Conservation (phyloP, 2,797 vertebrate genomes). For the Avahi laniger region DNA sequence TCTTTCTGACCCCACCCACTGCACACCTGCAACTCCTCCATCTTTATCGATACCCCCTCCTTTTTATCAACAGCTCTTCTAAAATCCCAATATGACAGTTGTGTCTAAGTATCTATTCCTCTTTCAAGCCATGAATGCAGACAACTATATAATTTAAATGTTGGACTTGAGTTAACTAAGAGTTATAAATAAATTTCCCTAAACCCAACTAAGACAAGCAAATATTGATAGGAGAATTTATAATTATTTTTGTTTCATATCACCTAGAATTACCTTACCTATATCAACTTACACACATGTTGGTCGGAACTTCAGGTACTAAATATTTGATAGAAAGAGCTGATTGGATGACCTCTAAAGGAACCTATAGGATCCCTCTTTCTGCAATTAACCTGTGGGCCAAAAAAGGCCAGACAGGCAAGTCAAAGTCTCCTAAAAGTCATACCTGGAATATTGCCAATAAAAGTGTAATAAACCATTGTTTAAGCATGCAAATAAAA, state of each 20-base stretch:
- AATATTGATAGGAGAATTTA: neutral
- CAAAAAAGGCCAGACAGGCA: neutral
- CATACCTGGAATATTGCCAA: neutral
- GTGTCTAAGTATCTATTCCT: neutral
- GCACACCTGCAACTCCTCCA: accelerated
- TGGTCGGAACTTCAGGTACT: neutral
- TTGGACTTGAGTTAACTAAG: neutral
- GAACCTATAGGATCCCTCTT: neutral
- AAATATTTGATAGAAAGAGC: neutral
- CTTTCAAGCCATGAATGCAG: neutral
- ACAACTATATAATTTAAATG: neutral
- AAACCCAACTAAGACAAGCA: neutral
- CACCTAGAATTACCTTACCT: neutral
- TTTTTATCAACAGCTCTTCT: neutral
- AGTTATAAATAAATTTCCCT: neutral
- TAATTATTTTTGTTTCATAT: neutral
- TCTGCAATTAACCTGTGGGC: neutral
- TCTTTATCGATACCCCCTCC: neutral
- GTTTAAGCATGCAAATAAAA: neutral
- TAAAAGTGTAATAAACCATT: neutral
- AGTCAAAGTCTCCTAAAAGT: neutral
- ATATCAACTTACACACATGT: neutral
- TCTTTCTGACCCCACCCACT: neutral
- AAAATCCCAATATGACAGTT: neutral
- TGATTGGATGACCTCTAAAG: neutral